Evolutionary conservation across 2,797 vertebrate species (phyloP).

Genomic region (Antennarius maculatus): DNA sequence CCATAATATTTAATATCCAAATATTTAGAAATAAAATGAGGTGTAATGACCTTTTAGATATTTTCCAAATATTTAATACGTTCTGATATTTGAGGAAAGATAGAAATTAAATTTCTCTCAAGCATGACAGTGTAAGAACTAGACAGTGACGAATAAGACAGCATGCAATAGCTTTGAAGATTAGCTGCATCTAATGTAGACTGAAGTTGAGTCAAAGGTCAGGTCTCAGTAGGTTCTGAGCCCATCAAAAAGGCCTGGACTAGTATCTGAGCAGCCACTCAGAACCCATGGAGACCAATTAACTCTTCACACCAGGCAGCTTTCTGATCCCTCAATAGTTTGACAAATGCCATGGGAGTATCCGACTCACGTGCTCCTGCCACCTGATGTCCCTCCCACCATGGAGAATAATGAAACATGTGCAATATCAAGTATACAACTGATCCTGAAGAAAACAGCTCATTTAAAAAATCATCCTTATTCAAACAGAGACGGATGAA

Average conservation of each 20-base stretch:
- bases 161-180: constrained; percentile 27
- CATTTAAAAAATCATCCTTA: no score
- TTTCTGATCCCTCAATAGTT: constrained; percentile 44
- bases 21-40: no score
- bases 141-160: constrained; percentile 17
- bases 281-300: constrained; percentile 58
- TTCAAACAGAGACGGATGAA: neutral
- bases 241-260: constrained; percentile 45
- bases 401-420: neutral
- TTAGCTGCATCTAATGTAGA: constrained; percentile 33
- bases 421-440: neutral
- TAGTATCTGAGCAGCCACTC: constrained; percentile 26
- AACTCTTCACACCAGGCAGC: constrained; percentile 37
- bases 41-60: no score
- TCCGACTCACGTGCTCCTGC: constrained; percentile 18
- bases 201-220: constrained; percentile 44
- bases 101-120: neutral
- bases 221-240: constrained; percentile 45
- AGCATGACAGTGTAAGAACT: no score
- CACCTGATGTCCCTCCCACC: neutral
- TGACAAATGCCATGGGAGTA: constrained; percentile 39
- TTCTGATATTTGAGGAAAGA: neutral
- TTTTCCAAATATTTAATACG: neutral
- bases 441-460: neutral
- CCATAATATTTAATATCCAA: no score